Percentiles rank a stretch among this genome's conserved stretches.
Conservation (phyloP, 2,113 vertebrate species). For the Orycteropus afer region DNA sequence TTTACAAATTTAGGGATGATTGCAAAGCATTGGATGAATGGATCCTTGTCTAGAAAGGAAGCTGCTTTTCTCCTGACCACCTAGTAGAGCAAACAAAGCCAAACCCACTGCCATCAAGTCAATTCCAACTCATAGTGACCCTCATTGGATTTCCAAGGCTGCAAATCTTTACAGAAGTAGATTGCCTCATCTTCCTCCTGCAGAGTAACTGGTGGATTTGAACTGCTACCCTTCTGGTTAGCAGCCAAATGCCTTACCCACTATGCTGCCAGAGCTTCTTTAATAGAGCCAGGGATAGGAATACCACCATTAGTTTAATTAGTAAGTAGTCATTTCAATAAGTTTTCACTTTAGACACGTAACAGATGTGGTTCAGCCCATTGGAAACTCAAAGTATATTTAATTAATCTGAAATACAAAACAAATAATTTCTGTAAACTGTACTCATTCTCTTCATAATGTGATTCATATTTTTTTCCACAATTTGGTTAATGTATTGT, state of each 20-base stretch:
- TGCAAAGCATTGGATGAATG: not conserved
- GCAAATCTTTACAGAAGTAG: no score
- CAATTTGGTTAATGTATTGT: slow-evolving; percentile 46
- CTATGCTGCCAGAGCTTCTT: no score
- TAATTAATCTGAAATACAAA: slow-evolving; percentile 48
- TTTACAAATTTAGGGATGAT: not conserved
- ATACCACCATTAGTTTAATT: not conserved
- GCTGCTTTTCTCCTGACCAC: not conserved
- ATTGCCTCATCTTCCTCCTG: no score
- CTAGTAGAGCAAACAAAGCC: no score
- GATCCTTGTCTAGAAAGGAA: not conserved
- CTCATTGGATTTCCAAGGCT: no score
- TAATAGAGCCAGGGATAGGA: not conserved
- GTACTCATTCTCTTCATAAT: slow-evolving; percentile 20
- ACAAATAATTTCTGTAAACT: not conserved
- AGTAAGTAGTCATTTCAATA: not conserved
- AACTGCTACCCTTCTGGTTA: no score
- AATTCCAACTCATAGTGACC: no score
- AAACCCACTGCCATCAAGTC: no score
- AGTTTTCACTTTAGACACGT: not conserved
- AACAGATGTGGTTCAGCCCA: slow-evolving; percentile 19
- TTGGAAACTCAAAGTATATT: slow-evolving; percentile 20
- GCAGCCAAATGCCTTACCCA: no score
- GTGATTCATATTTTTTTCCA: slow-evolving; percentile 25
- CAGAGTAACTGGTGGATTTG: no score